Evolutionary conservation across 2,113 vertebrate species (phyloP).

Genomic region (Pomatostomus ruficeps): DNA sequence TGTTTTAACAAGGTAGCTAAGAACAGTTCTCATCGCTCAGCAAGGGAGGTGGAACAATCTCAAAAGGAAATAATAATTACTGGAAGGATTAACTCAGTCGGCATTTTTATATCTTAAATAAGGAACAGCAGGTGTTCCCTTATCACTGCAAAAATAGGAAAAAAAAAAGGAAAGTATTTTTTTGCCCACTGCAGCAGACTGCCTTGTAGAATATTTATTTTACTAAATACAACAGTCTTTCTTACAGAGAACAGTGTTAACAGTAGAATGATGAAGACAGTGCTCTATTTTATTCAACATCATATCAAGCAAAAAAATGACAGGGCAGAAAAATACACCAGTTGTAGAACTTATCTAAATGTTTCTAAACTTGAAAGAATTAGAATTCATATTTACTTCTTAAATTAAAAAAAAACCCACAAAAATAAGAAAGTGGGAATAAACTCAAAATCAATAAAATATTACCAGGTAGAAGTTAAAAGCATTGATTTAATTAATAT

Average conservation of each 20-base stretch:
- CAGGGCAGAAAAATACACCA: background rate
- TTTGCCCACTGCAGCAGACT: background rate
- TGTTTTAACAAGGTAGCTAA: background rate
- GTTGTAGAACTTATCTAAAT: background rate
- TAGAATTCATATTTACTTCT: background rate
- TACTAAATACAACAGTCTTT: background rate
- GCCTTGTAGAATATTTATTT: background rate
- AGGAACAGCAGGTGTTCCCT: background rate
- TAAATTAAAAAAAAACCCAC: no score
- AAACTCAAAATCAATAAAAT: background rate
- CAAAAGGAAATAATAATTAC: constrained; percentile 6
- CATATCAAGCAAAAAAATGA: background rate
- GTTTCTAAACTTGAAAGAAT: background rate
- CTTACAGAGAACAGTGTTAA: background rate
- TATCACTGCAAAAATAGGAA: background rate
- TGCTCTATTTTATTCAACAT: background rate
- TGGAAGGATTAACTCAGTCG: constrained; percentile 13
- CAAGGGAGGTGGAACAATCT: background rate
- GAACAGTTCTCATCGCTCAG: background rate
- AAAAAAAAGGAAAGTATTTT: background rate
- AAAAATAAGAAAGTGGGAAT: background rate
- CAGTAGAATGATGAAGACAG: background rate
- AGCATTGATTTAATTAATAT: background rate
- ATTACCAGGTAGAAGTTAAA: background rate
- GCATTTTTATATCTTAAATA: background rate